Percentiles rank a stretch among this genome's conserved stretches.
Conservation (phyloP, 2,888 invertebrate species). For the Enchytraeus crypticus region DNA sequence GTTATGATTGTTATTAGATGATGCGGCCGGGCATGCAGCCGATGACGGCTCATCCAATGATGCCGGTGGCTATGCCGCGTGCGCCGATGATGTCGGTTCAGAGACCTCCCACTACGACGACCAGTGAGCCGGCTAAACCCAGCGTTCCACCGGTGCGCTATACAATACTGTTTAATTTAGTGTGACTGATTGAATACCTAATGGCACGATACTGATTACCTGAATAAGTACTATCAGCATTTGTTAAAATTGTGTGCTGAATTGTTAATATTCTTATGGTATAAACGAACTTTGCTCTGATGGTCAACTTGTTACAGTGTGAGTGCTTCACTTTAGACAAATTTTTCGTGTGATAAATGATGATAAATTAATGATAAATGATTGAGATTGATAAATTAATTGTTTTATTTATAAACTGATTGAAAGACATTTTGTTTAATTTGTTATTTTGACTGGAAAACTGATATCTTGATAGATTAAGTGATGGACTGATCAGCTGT, state of each 20-base stretch:
- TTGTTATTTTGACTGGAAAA: background rate
- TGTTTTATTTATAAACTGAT: background rate
- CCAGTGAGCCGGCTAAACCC: slow-evolving; percentile 37
- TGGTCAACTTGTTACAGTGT: no score
- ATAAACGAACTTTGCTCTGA: no score
- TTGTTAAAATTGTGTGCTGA: no score
- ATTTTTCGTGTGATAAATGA: no score
- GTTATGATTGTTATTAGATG: slow-evolving; percentile 28
- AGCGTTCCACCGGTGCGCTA: background rate
- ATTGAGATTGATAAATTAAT: no score
- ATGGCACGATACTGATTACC: no score
- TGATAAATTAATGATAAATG: no score
- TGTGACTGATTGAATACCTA: no score
- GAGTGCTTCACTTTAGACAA: no score
- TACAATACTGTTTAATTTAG: background rate
- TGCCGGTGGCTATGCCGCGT: slow-evolving; percentile 28
- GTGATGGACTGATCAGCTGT: no score
- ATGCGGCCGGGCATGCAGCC: slow-evolving; percentile 4
- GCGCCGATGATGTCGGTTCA: background rate
- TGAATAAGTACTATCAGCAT: no score
- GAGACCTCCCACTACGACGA: slow-evolving; percentile 28
- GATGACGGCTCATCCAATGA: background rate
- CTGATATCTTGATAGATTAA: background rate
- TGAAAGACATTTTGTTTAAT: background rate
- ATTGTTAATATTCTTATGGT: no score